phyloP scores from a whole-genome alignment of 2,888 invertebrate genomes.

The Himalopsyche tibetana region DNA sequence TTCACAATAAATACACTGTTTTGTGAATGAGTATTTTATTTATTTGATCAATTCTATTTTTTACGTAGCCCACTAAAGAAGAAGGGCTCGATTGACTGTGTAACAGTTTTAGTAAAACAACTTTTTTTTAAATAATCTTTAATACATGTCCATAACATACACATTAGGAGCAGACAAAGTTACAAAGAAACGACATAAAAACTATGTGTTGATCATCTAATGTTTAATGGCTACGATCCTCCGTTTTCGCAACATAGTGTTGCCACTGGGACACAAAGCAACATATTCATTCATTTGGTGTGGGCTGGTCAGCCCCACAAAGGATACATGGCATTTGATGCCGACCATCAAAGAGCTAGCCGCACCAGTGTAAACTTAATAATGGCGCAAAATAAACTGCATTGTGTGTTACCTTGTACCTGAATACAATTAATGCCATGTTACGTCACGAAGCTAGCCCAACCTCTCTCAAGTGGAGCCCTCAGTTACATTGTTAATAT shows the following conservation, averaged over 20 bases:
- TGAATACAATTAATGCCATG: neutral
- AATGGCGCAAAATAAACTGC: slow-evolving; percentile 23
- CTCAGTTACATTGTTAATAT: neutral
- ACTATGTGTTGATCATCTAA: too few species aligned
- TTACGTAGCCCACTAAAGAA: too few species aligned
- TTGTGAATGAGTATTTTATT: too few species aligned
- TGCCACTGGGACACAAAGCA: slow-evolving; percentile 2
- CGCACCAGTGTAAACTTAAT: slow-evolving; percentile 26
- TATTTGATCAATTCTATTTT: too few species aligned
- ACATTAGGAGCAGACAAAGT: too few species aligned
- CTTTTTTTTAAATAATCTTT: too few species aligned
- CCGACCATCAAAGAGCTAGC: slow-evolving; percentile 6
- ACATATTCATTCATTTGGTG: neutral
- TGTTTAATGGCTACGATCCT: neutral
- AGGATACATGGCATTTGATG: slow-evolving; percentile 6
- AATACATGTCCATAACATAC: too few species aligned
- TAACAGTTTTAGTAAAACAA: too few species aligned
- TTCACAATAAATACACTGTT: too few species aligned
- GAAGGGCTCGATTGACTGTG: too few species aligned
- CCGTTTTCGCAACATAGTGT: neutral
- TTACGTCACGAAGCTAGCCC: neutral
- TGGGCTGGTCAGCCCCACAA: neutral
- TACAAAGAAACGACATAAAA: too few species aligned
- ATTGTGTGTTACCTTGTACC: neutral
- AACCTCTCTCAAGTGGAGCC: neutral